These are phyloP conservation scores for Xenopus borealis DNA, from an alignment of 2,113 vertebrate species.

Conservation along the genomic window DNA sequence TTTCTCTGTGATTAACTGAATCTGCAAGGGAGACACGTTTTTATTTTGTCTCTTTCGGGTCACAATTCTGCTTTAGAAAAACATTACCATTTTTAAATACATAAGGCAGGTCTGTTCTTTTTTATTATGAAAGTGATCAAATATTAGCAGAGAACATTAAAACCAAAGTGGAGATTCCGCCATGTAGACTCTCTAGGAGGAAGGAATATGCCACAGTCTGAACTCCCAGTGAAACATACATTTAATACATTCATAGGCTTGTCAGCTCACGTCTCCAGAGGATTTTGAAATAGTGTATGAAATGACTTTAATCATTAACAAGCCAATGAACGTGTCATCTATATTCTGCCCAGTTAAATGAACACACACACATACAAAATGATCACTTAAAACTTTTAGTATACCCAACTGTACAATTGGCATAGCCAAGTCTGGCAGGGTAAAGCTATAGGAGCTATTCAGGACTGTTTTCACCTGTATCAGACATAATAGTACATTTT, in stretches of 20 bases:
- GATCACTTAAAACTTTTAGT: not conserved
- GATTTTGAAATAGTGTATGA: not conserved
- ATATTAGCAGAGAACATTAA: not conserved
- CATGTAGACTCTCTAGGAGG: not conserved
- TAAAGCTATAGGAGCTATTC: not conserved
- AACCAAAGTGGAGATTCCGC: not conserved
- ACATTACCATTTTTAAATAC: not conserved
- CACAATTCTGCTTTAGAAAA: not conserved
- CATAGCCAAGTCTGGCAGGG: not conserved
- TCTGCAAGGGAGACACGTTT: not conserved
- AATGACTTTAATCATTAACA: conserved; percentile 2
- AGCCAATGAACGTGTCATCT: not conserved
- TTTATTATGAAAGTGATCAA: not conserved
- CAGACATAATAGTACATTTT: not conserved
- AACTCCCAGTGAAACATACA: not conserved
- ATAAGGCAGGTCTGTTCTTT: not conserved
- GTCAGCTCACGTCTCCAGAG: not conserved
- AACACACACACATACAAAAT: not conserved
- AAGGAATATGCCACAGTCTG: not conserved
- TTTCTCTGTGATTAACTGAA: conserved; percentile 2
- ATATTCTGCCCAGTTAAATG: not conserved
- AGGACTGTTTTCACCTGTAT: not conserved
- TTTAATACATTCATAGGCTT: not conserved
- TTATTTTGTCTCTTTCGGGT: not conserved
- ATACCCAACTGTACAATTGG: not conserved